Evolutionary conservation across 1,140 invertebrate species (phyloP).

Genomic region (Anoplolepis gracilipes): DNA sequence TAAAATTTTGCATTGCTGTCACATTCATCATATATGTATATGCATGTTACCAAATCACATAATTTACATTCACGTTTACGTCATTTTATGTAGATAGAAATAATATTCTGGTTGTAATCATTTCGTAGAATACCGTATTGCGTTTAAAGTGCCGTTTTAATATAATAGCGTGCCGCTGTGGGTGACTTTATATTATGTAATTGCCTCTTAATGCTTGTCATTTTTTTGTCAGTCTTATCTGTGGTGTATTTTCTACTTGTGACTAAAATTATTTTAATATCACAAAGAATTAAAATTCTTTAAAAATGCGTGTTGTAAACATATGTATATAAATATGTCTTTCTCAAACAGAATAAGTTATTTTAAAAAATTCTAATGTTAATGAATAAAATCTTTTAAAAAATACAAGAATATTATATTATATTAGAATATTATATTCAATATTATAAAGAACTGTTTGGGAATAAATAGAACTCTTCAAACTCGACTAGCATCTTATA

Average conservation of each 20-base stretch:
- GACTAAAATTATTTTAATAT: conserved; percentile 4
- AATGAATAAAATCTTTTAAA: too few species aligned
- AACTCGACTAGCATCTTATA: too few species aligned
- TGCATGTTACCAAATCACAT: neutral
- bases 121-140: conserved; percentile 58
- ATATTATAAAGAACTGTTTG: too few species aligned
- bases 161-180: conserved; percentile 62
- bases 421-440: too few species aligned
- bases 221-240: conserved; percentile 39
- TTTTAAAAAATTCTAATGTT: too few species aligned
- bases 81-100: conserved; percentile 19
- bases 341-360: too few species aligned
- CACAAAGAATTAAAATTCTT: too few species aligned
- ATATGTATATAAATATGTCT: too few species aligned
- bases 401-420: too few species aligned
- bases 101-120: conserved; percentile 31
- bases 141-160: conserved; percentile 65
- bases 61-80: conserved; percentile 34
- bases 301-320: too few species aligned
- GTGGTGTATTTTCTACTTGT: neutral
- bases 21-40: neutral
- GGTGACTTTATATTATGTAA: conserved; percentile 69
- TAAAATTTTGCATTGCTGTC: neutral
- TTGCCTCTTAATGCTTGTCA: conserved; percentile 34
- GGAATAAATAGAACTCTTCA: too few species aligned